Evolutionary conservation across 2,797 vertebrate genomes (phyloP), one percentile per base, ranked within the genome.

Genomic region (Sebastes itinus): DNA sequence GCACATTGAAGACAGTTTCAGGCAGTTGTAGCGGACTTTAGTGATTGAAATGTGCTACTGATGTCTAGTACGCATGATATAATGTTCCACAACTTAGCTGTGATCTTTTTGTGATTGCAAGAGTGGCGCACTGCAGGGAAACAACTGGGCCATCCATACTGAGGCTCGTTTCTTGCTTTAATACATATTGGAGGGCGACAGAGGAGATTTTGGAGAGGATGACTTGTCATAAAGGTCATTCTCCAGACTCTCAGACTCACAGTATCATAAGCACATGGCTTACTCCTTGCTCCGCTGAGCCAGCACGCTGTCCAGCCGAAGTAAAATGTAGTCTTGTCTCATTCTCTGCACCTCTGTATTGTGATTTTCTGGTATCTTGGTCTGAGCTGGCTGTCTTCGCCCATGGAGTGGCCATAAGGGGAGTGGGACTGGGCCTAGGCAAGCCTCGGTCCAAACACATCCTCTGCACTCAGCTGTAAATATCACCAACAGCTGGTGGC

Each of bases 401-500:
- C 92, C 72, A 70, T 82, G 83, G 91, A 93, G 80, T 79, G 78
- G 84, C 93, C 88, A 89, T 74, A 38, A 94, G 93, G 89, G 52
- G 76, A 73, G 82, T 67, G 86, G 89, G 85, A 74, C 84, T 7
- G 72, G 84, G 82, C 83, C 90, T 82, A 74, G 18, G 81, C 82
- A 38, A 88, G 92, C 91, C 80, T 81, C 9, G 61, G 85, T 90
- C 91, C 91, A 92, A 93, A 92, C 92, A 87, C 91, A 84, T 92
- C 82, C 85, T 91, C 90, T 85, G 93, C 94, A 95, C 90, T 95
- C 91, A 92, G 91, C 92, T 95, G 95, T 95, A 96, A 96, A 96
- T 96, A 95, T 93, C 96, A 96, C 88, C 82, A 94, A 94, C 93
- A 94, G 96, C 95, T 96, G 92, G 94, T 96, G 96, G 96, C 95